These are phyloP conservation scores for Cyanistes caeruleus DNA, from an alignment of 2,113 vertebrate species.

Conservation along the genomic window DNA sequence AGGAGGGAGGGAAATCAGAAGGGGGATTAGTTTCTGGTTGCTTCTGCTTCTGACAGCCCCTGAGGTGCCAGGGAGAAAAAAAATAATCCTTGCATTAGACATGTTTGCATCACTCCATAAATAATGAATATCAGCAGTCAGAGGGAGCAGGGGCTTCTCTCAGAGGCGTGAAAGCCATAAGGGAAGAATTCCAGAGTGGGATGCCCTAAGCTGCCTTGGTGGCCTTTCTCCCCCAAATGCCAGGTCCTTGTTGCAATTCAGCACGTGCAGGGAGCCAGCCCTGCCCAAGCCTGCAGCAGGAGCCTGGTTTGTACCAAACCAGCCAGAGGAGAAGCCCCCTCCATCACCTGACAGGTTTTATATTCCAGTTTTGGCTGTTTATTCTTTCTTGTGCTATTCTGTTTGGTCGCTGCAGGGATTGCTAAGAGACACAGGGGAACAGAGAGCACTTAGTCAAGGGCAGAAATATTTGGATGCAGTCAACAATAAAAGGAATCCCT, in stretches of 20 bases:
- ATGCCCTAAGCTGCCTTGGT: neutral
- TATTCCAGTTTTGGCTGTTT: neutral
- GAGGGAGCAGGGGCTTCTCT: neutral
- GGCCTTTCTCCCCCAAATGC: neutral
- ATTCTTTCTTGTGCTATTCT: neutral
- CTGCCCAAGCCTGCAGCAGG: neutral
- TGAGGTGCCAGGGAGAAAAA: neutral
- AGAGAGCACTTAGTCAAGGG: neutral
- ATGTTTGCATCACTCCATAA: neutral
- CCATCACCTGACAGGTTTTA: neutral
- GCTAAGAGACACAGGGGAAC: neutral
- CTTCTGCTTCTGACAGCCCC: constrained; percentile 13
- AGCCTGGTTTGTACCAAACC: neutral
- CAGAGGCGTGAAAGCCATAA: neutral
- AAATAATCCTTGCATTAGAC: neutral
- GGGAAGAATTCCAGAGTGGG: neutral
- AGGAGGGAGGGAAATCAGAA: neutral
- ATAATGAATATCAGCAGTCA: neutral
- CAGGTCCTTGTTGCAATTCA: neutral
- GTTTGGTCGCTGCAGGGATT: neutral
- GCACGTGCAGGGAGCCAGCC: neutral
- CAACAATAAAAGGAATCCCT: neutral
- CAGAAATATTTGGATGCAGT: neutral
- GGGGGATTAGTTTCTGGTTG: neutral
- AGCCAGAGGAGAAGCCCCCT: neutral